These are phyloP conservation scores for Heteromormyrus szaboi DNA, from an alignment of 2,797 vertebrate species.

Conservation along the genomic window DNA sequence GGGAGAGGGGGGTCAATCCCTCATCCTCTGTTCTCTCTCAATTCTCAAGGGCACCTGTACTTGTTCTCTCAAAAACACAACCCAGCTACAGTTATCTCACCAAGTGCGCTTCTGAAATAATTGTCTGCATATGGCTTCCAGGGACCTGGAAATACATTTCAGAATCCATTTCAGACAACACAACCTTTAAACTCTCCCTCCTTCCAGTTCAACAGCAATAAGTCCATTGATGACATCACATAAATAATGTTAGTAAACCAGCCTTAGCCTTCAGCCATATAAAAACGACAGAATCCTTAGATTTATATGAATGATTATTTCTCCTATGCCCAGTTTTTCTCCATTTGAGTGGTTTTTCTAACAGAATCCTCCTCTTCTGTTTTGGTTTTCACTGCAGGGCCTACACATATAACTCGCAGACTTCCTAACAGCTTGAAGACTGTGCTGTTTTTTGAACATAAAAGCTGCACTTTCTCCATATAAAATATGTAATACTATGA, in stretches of 20 bases:
- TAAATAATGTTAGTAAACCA: slow-evolving; percentile 3
- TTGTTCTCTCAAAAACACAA: background rate
- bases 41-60: slow-evolving; percentile 2
- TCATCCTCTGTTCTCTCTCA: background rate
- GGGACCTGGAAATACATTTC: slow-evolving; percentile 1
- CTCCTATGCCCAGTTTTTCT: background rate
- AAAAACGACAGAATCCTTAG: background rate
- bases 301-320: background rate
- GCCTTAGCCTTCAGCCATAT: background rate
- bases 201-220: background rate
- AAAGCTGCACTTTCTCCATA: background rate
- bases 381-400: background rate
- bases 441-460: background rate
- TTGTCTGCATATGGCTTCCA: background rate
- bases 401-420: background rate
- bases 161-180: slow-evolving; percentile 5
- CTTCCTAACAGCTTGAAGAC: background rate
- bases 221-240: background rate
- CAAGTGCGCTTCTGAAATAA: background rate
- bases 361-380: background rate
- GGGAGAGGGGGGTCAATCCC: background rate
- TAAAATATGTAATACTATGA: background rate
- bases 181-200: background rate
- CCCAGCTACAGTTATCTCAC: background rate
- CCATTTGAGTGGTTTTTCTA: background rate